Percentiles rank a stretch among this genome's conserved stretches.
phyloP scores from a whole-genome alignment of 64 coral and sea anemone species.

The Dendronephthya gigantea region DNA sequence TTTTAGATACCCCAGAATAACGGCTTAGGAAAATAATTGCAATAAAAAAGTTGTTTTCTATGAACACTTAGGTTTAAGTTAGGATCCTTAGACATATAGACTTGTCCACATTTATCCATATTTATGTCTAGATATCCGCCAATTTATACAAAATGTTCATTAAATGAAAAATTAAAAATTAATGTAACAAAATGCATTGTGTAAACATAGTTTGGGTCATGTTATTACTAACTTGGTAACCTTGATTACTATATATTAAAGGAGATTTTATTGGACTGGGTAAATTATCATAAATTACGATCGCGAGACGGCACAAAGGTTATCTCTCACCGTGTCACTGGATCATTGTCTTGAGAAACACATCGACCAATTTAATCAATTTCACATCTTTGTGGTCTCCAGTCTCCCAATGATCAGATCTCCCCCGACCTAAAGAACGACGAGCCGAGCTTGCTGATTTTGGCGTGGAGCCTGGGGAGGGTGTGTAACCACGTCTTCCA shows the following conservation, averaged over 20 bases:
- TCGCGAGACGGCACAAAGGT: not conserved
- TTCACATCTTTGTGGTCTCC: not conserved
- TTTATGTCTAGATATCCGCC: too few relatives aligned
- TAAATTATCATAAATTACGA: too few relatives aligned
- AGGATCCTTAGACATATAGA: too few relatives aligned
- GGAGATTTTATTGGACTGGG: not conserved
- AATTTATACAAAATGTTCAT: too few relatives aligned
- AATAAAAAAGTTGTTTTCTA: too few relatives aligned
- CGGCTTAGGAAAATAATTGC: too few relatives aligned
- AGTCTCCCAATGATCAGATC: not conserved
- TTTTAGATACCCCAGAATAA: too few relatives aligned
- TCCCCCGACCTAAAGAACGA: not conserved
- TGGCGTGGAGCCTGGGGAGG: slow-evolving; percentile 17
- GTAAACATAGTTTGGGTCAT: not conserved
- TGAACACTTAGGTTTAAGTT: too few relatives aligned
- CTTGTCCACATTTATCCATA: too few relatives aligned
- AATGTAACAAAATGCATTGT: not conserved
- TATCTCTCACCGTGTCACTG: not conserved
- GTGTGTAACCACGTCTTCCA: not conserved
- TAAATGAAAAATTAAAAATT: too few relatives aligned
- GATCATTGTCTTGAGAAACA: not conserved
- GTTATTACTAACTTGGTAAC: not conserved
- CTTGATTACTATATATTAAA: not conserved
- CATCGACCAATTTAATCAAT: not conserved
- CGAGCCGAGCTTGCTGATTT: not conserved